phyloP scores from a whole-genome alignment of 2,888 invertebrate species.

The Cantharis lateralis region DNA sequence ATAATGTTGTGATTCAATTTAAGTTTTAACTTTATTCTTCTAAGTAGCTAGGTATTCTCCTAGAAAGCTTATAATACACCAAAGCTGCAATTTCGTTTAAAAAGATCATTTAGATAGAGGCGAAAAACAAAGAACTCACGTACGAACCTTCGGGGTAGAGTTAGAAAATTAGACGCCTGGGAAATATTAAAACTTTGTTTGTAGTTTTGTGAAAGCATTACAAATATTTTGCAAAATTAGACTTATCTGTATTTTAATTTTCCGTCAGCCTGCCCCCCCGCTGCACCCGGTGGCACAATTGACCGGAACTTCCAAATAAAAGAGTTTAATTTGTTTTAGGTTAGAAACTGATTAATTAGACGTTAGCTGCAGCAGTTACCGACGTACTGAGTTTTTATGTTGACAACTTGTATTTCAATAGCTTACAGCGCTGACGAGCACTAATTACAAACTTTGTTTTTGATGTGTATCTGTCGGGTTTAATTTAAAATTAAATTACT shows the following conservation, averaged over 20 bases:
- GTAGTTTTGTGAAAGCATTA: conserved; percentile 38
- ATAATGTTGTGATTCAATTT: conserved; percentile 15
- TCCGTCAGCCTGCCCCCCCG: neutral
- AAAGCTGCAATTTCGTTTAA: conserved; percentile 23
- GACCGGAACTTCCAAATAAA: conserved; percentile 2
- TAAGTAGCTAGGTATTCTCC: neutral
- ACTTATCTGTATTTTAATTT: conserved; percentile 13
- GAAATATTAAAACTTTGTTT: conserved; percentile 51
- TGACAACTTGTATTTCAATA: conserved; percentile 23
- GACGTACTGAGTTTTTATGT: conserved; percentile 20
- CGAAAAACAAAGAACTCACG: conserved; percentile 45
- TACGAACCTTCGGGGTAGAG: conserved; percentile 43
- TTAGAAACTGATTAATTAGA: conserved; percentile 25
- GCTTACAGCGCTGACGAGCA: conserved; percentile 14
- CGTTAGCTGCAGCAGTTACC: conserved; percentile 27
- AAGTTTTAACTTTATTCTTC: conserved; percentile 8
- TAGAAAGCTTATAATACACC: conserved; percentile 9
- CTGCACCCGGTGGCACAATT: neutral
- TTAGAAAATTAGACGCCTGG: conserved; percentile 48
- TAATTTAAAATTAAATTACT: neutral
- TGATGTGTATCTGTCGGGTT: neutral
- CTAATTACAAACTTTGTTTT: conserved; percentile 23
- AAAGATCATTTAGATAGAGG: conserved; percentile 46
- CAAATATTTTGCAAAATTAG: conserved; percentile 33
- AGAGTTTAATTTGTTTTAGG: conserved; percentile 18